Evolutionary conservation across 2,888 invertebrate species (phyloP).

Genomic region (Hypolimnas misippus): DNA sequence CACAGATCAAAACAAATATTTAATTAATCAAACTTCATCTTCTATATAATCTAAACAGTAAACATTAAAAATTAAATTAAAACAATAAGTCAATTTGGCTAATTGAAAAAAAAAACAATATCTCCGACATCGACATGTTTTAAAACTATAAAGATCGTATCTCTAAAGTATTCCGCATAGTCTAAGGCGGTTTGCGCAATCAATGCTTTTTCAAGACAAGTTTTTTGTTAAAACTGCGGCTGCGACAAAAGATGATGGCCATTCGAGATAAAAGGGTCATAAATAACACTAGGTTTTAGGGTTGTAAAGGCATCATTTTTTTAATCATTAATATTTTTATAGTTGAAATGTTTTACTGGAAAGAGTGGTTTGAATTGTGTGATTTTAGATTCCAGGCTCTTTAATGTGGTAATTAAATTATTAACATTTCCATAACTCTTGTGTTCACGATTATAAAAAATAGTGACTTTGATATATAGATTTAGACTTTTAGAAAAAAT

Average conservation of each 20-base stretch:
- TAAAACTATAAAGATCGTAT: constrained; percentile 72
- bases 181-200: constrained; percentile 61
- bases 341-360: constrained; percentile 23
- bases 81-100: neutral
- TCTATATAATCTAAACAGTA: neutral
- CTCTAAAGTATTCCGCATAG: constrained; percentile 76
- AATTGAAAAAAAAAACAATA: constrained; percentile 28
- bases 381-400: neutral
- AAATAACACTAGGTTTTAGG: constrained; percentile 76
- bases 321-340: constrained; percentile 19
- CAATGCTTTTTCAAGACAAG: constrained; percentile 56
- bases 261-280: constrained; percentile 69
- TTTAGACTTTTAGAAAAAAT: no score
- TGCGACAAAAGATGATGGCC: constrained; percentile 71
- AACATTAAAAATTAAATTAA: constrained; percentile 3
- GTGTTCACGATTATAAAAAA: no score
- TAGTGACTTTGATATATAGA: no score
- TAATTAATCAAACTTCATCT: no score
- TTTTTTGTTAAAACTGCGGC: constrained; percentile 64
- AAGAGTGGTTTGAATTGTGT: neutral
- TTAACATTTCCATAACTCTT: no score
- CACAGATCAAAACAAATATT: no score
- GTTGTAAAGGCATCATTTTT: constrained; percentile 31
- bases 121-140: constrained; percentile 50
- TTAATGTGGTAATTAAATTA: neutral